Evolutionary conservation across 2,888 invertebrate species (phyloP).

Genomic region (Eudasyphora cyanicolor): DNA sequence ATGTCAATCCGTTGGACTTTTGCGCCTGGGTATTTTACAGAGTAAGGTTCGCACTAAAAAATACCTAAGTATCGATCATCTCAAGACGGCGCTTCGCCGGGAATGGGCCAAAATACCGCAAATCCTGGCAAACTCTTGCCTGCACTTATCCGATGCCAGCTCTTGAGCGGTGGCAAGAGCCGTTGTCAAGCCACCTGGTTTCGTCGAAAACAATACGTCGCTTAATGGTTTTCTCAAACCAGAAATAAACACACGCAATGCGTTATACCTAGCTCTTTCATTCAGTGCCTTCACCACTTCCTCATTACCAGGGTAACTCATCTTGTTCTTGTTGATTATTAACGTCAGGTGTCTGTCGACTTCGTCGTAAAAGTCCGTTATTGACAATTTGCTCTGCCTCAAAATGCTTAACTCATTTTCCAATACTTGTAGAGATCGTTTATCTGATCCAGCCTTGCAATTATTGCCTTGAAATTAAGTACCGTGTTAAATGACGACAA

Average conservation of each 20-base stretch:
- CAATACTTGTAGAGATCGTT: constrained; percentile 23
- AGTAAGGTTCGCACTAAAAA: too few species aligned
- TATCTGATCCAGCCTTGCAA: constrained; percentile 28
- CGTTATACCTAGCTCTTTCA: constrained; percentile 54
- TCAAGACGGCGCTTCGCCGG: constrained; percentile 13
- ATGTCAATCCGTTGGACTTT: too few species aligned
- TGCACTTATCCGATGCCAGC: constrained; percentile 43
- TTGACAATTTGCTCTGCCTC: constrained; percentile 11
- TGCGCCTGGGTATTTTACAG: too few species aligned
- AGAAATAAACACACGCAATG: constrained; percentile 55
- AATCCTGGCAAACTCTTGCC: constrained; percentile 39
- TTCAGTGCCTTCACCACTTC: constrained; percentile 44
- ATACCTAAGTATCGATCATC: too few species aligned
- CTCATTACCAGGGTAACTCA: constrained; percentile 46
- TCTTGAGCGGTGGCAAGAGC: constrained; percentile 61
- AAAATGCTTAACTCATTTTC: constrained; percentile 44
- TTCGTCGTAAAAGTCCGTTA: constrained; percentile 28
- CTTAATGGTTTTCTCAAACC: constrained; percentile 48
- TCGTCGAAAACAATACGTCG: constrained; percentile 55
- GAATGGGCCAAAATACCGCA: too few species aligned
- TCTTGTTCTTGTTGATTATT: constrained; percentile 56
- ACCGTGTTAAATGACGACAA: constrained; percentile 27
- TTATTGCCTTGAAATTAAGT: constrained; percentile 40
- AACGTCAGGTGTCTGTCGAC: constrained; percentile 57
- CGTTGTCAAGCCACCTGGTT: constrained; percentile 53